Conservation (phyloP, 2,888 invertebrate genomes). For the Villa cingulata region DNA sequence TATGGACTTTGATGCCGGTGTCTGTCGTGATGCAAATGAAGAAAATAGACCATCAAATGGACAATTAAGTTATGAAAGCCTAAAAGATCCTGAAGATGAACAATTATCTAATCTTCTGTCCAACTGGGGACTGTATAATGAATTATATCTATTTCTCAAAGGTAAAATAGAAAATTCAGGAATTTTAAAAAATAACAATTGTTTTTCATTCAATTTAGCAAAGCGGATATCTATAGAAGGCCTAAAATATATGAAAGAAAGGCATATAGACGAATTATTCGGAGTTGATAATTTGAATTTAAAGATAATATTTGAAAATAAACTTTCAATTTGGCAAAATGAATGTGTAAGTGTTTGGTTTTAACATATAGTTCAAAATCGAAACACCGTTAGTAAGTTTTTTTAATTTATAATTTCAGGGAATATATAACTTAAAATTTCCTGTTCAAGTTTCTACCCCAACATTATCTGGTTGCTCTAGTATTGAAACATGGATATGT, state of each 20-base stretch:
- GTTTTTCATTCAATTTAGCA: neutral
- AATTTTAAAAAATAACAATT: neutral
- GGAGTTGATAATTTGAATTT: neutral
- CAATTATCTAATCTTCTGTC: neutral
- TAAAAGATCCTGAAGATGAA: neutral
- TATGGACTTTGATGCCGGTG: no score
- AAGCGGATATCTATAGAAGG: neutral
- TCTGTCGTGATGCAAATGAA: no score
- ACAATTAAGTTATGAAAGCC: neutral
- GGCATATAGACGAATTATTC: conserved; percentile 2
- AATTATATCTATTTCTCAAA: neutral
- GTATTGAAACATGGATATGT: neutral
- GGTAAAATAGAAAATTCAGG: neutral
- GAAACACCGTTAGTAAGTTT: neutral
- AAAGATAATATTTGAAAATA: neutral
- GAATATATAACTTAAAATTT: neutral
- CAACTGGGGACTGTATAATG: neutral
- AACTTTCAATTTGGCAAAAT: neutral
- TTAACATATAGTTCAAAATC: neutral
- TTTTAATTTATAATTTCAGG: neutral
- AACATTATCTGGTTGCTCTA: neutral
- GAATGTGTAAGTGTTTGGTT: neutral
- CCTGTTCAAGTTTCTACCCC: neutral
- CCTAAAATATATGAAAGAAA: neutral
- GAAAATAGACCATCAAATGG: no score